phyloP scores from a whole-genome alignment of 1,140 invertebrate species.

The Pseudomyrmex gracilis region DNA sequence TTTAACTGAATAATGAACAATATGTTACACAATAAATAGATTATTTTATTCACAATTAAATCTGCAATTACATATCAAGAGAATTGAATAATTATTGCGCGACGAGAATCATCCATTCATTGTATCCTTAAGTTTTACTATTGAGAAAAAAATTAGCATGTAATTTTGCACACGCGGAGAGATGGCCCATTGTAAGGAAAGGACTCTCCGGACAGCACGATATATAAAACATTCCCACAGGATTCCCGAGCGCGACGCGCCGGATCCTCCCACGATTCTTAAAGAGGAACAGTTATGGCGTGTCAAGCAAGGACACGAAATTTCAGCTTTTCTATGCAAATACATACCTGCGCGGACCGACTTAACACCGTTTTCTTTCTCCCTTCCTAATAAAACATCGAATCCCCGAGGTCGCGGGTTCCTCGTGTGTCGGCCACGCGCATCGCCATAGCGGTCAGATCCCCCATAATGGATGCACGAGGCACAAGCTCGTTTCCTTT shows the following conservation, averaged over 20 bases:
- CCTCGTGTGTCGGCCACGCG: slow-evolving; percentile 85
- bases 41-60: too few species aligned
- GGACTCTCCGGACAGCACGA: not conserved
- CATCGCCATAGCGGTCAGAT: slow-evolving; percentile 79
- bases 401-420: slow-evolving; percentile 74
- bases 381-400: slow-evolving; percentile 80
- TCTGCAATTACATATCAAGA: slow-evolving; percentile 29
- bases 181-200: not conserved
- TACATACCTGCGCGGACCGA: slow-evolving; percentile 65
- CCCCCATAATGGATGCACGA: slow-evolving; percentile 83
- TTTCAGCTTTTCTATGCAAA: slow-evolving; percentile 79
- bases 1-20: slow-evolving; percentile 72
- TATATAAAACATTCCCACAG: slow-evolving; percentile 70
- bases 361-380: slow-evolving; percentile 70
- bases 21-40: slow-evolving; percentile 12
- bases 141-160: slow-evolving; percentile 11
- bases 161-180: not conserved
- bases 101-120: too few species aligned
- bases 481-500: slow-evolving; percentile 79
- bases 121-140: not conserved
- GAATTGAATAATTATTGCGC: slow-evolving; percentile 48
- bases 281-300: slow-evolving; percentile 69
- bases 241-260: not conserved
- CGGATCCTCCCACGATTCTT: slow-evolving; percentile 73
- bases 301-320: slow-evolving; percentile 56